A percentile compares a stretch with the other conserved stretches of the same genome.
phyloP scores from a whole-genome alignment of 2,113 vertebrate species.

The Holacanthus passer region DNA sequence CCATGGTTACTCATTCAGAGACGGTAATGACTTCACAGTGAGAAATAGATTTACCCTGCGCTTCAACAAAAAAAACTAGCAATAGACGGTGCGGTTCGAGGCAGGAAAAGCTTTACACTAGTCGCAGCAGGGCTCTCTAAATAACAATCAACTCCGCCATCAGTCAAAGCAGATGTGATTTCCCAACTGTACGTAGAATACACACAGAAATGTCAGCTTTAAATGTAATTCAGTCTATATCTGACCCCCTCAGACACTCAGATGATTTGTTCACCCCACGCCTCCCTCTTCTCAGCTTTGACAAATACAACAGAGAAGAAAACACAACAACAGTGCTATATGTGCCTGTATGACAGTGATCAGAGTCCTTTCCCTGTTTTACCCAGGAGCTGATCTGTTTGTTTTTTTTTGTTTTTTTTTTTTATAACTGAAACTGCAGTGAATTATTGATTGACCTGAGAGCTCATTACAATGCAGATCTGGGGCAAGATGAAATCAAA shows the following conservation, averaged over 20 bases:
- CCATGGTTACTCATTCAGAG: neutral
- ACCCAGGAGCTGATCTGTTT: conserved; percentile 82
- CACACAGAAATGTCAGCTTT: conserved; percentile 27
- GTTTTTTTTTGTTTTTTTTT: conserved; percentile 59
- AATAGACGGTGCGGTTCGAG: conserved; percentile 1
- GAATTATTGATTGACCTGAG: conserved; percentile 92
- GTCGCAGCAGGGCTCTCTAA: conserved; percentile 38
- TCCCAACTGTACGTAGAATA: conserved; percentile 12
- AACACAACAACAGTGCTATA: conserved; percentile 44
- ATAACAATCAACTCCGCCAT: conserved; percentile 50
- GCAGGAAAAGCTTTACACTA: conserved; percentile 29
- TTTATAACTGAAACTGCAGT: conserved; percentile 81
- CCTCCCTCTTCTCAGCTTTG: conserved; percentile 18
- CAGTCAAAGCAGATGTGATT: conserved; percentile 57
- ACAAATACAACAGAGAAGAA: conserved; percentile 49
- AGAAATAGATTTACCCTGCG: conserved; percentile 23
- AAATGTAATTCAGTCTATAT: conserved; percentile 6
- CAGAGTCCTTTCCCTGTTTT: conserved; percentile 80
- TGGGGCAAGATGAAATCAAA: conserved; percentile 85
- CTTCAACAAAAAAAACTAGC: conserved; percentile 10
- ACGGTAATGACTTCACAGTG: conserved; percentile 34
- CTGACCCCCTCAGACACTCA: conserved; percentile 27
- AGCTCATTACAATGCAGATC: conserved; percentile 87
- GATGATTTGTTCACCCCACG: conserved; percentile 6
- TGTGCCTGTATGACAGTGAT: conserved; percentile 81